phyloP scores from a whole-genome alignment of 1,140 invertebrate genomes.

The Panulirus ornatus region DNA sequence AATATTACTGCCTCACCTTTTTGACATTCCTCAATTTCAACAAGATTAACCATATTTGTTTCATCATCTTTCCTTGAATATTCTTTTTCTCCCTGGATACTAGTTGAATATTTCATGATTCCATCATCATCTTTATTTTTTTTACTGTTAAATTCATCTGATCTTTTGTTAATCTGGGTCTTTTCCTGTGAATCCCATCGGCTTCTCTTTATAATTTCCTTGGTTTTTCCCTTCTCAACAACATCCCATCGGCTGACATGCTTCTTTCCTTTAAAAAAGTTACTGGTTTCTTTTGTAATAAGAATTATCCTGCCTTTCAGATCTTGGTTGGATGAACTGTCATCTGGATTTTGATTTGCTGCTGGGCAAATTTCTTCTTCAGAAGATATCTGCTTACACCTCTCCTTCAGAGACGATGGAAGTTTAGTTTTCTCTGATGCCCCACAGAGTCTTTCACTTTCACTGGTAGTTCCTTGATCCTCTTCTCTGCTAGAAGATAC shows the following conservation, averaged over 20 bases:
- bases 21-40: background rate
- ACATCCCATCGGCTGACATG: constrained; percentile 31
- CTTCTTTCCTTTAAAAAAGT: background rate
- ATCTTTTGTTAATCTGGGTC: background rate
- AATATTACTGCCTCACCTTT: background rate
- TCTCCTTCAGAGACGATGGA: too few species aligned
- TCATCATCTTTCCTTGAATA: background rate
- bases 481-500: background rate
- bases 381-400: too few species aligned
- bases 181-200: background rate
- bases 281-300: constrained; percentile 12
- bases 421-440: too few species aligned
- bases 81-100: background rate
- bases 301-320: background rate
- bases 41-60: too few species aligned
- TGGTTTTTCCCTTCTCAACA: background rate
- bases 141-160: background rate
- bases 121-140: background rate
- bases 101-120: background rate
- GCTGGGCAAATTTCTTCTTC: too few species aligned
- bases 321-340: background rate
- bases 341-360: too few species aligned
- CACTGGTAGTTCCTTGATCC: background rate
- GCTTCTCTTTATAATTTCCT: background rate
- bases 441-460: too few species aligned